Conservation (phyloP, 2,797 vertebrate species). For the Poecilia velifera region DNA sequence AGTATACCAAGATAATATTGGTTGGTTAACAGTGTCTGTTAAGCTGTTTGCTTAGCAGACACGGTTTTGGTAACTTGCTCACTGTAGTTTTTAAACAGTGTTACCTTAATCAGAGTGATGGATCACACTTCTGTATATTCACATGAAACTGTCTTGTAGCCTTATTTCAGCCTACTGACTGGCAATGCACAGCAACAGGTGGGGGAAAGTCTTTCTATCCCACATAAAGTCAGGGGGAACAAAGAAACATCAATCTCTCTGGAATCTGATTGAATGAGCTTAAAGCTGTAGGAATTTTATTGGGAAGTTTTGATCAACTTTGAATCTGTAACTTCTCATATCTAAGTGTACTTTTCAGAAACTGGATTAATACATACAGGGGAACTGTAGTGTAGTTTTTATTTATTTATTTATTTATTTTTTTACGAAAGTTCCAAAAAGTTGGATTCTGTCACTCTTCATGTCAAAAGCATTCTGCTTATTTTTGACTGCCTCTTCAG, state of each 20-base stretch:
- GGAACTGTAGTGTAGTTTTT: conserved; percentile 9
- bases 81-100: background rate
- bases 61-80: background rate
- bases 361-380: background rate
- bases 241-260: background rate
- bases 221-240: background rate
- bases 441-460: conserved; percentile 42
- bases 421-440: conserved; percentile 48
- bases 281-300: background rate
- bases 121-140: background rate
- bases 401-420: background rate
- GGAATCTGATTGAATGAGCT: background rate
- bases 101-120: background rate
- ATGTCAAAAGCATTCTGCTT: conserved; percentile 31
- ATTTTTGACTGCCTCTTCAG: conserved; percentile 22
- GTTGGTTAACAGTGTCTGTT: background rate
- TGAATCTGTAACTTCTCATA: background rate
- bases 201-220: background rate
- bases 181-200: background rate
- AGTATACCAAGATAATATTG: background rate
- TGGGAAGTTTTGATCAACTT: background rate
- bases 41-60: background rate
- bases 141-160: background rate
- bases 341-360: background rate
- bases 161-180: background rate